Evolutionary conservation across 2,797 vertebrate genomes (phyloP).

Genomic region (Sciurus carolinensis): DNA sequence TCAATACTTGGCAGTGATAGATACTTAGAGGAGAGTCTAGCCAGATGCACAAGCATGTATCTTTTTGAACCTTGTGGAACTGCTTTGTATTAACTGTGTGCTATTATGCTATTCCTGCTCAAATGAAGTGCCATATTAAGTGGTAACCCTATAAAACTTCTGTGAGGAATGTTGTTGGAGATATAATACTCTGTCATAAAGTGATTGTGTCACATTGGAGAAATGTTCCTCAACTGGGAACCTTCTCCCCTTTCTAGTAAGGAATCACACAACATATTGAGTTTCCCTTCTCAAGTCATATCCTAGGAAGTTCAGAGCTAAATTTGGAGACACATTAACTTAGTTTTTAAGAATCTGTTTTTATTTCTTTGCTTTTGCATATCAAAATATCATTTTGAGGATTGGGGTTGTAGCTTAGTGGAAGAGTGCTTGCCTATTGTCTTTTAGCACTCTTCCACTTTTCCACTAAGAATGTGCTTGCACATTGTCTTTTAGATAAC

Average conservation of each 20-base stretch:
- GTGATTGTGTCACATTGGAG: background rate
- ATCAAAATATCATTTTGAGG: background rate
- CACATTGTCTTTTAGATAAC: background rate
- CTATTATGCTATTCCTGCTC: background rate
- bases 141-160: background rate
- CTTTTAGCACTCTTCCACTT: too few species aligned
- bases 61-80: background rate
- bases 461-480: too few species aligned
- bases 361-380: conserved; percentile 55
- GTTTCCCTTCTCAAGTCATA: background rate
- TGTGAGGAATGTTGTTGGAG: background rate
- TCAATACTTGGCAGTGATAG: background rate
- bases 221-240: background rate
- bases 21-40: background rate
- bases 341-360: background rate
- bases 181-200: background rate
- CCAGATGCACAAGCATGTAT: background rate
- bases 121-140: background rate
- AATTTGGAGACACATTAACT: conserved; percentile 25
- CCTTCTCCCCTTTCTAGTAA: background rate
- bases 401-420: too few species aligned
- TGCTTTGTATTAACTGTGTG: conserved; percentile 34
- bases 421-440: too few species aligned
- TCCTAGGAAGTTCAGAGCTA: background rate
- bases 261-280: background rate